Conservation (phyloP, 2,888 invertebrate genomes). For the Catocala fraxini region DNA sequence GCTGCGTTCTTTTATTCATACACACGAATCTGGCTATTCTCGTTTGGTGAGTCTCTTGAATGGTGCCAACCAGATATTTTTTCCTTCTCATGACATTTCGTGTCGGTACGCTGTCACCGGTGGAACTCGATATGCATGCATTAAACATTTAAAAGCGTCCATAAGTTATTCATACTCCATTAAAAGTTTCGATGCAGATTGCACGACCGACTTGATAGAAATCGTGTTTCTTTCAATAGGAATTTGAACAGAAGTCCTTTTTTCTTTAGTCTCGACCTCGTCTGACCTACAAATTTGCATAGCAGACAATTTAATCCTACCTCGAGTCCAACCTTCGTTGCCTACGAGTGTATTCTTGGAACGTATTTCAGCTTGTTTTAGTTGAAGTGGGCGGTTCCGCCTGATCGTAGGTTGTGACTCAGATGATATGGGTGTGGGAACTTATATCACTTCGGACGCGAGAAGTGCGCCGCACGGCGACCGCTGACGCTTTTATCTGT, state of each 20-base stretch:
- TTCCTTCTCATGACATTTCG: conserved; percentile 63
- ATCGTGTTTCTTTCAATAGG: conserved; percentile 50
- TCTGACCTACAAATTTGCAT: conserved; percentile 63
- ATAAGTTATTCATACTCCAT: conserved; percentile 47
- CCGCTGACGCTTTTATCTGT: conserved; percentile 67
- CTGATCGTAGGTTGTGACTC: conserved; percentile 77
- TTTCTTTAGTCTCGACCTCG: conserved; percentile 54
- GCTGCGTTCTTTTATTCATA: conserved; percentile 77
- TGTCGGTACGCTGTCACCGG: conserved; percentile 50
- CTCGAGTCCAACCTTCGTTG: conserved; percentile 55
- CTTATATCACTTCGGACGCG: conserved; percentile 64
- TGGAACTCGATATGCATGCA: conserved; percentile 56
- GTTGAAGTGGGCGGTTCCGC: conserved; percentile 74
- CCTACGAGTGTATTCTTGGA: conserved; percentile 63
- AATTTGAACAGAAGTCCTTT: conserved; percentile 48
- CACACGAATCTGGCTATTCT: conserved; percentile 77
- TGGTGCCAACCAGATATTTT: conserved; percentile 73
- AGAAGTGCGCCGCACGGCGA: conserved; percentile 53
- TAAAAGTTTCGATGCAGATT: conserved; percentile 42
- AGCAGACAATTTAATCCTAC: conserved; percentile 64
- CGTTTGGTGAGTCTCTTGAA: conserved; percentile 74
- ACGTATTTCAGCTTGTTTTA: conserved; percentile 71
- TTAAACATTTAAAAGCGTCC: conserved; percentile 53
- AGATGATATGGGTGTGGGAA: conserved; percentile 80
- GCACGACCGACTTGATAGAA: conserved; percentile 41